Conservation (phyloP, 2,888 invertebrate genomes). For the Notocelia uddmanniana region DNA sequence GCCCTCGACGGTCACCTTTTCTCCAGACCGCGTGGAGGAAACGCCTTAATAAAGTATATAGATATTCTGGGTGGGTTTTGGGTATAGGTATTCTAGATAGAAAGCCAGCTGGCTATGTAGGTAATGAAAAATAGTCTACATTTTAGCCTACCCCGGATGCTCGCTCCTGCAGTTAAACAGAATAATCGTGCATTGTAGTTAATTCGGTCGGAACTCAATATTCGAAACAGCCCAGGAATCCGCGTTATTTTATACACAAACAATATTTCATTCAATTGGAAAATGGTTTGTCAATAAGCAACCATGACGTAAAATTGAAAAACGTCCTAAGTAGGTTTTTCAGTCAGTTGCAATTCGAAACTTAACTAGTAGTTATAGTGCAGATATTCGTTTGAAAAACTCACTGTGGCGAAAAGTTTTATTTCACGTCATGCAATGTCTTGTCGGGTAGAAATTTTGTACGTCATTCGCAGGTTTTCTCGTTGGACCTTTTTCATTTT, state of each 20-base stretch:
- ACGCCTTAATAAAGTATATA: too few species aligned
- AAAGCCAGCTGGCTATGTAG: too few species aligned
- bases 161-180: not conserved
- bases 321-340: slow-evolving; percentile 4
- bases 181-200: slow-evolving; percentile 9
- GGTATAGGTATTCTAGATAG: too few species aligned
- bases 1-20: too few species aligned
- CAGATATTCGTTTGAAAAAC: not conserved
- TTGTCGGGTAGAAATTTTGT: slow-evolving; percentile 16
- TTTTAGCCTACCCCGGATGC: not conserved
- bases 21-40: too few species aligned
- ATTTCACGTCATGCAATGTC: not conserved
- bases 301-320: not conserved
- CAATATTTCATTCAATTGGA: slow-evolving; percentile 17
- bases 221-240: slow-evolving; percentile 8
- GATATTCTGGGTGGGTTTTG: too few species aligned
- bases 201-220: slow-evolving; percentile 16
- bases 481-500: slow-evolving; percentile 2
- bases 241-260: slow-evolving; percentile 10
- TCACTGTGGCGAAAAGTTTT: not conserved
- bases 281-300: slow-evolving; percentile 28
- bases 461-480: slow-evolving; percentile 17
- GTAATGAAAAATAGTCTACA: not conserved
- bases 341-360: not conserved
- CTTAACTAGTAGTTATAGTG: not conserved